Evolutionary conservation across 2,113 vertebrate genomes (phyloP).

Genomic region (Dascyllus trimaculatus): DNA sequence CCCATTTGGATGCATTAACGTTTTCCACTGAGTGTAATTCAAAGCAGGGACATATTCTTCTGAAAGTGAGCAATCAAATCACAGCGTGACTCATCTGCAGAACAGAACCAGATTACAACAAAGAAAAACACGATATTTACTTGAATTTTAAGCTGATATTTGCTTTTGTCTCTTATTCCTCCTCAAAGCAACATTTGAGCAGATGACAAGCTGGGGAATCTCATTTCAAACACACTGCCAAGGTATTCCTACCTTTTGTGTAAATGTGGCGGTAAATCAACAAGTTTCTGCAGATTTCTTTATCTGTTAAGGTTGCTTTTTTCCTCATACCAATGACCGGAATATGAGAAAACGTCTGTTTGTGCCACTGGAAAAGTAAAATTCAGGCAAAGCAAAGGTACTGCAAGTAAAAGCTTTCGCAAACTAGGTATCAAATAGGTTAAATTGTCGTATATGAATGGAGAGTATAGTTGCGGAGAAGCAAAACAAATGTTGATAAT

Average conservation of each 20-base stretch:
- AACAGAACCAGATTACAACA: conserved; percentile 4
- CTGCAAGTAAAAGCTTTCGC: not conserved
- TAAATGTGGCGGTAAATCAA: not conserved
- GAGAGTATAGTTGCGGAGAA: not conserved
- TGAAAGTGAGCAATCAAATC: conserved; percentile 68
- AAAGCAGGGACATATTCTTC: conserved; percentile 66
- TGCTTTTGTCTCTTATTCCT: not conserved
- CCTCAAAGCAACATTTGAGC: not conserved
- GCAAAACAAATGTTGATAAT: not conserved
- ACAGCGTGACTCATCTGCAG: conserved; percentile 50
- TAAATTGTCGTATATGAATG: not conserved
- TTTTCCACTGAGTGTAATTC: conserved; percentile 65
- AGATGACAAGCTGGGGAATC: not conserved
- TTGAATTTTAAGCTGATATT: not conserved
- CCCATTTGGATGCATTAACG: conserved; percentile 72
- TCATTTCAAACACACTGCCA: too few relatives aligned
- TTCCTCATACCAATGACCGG: too few relatives aligned
- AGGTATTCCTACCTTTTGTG: too few relatives aligned
- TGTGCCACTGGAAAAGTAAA: too few relatives aligned
- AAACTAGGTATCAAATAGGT: not conserved
- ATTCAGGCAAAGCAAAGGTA: too few relatives aligned
- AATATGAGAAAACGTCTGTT: too few relatives aligned
- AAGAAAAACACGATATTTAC: conserved; percentile 36
- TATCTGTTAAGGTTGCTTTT: too few relatives aligned
- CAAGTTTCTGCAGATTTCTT: too few relatives aligned